Evolutionary conservation across 2,888 invertebrate genomes (phyloP), one percentile per base, ranked within the genome.

Genomic region (Caenorhabditis drosophilae): DNA sequence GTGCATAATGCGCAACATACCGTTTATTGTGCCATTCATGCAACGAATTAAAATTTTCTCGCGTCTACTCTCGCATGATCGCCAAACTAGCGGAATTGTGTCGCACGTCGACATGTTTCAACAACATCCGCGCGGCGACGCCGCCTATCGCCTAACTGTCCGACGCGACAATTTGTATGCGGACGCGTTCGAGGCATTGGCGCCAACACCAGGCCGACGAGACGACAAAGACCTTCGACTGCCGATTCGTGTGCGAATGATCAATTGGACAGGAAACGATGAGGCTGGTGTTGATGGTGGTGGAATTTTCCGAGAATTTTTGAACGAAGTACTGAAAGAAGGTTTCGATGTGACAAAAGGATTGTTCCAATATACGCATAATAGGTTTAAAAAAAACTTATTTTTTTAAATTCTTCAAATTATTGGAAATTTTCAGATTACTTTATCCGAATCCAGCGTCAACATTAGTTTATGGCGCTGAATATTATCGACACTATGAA

Each of bases 241-340:
- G 61, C 90, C 90, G 80, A 89, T 96, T 83, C 88, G 93, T 45
- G 84, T 86, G n/a, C 48, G 49, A 60, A 79, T 84, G 70, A 81
- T 93, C 42, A 97, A 95, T 80, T 89, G 89, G 57, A 90, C 91
- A 1, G 97, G 96, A 0, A 87, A 93, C 15, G 92, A 93, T 77
- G 97, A 98, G 84, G 93, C 93, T 0, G 98, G 97, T 0, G 92
- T 97, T 2, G 98, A 98, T 84, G 97, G 97, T 2, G 97, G 97
- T 1, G 97, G 97, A 0, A 89, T 98, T 15, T 94, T 95, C 83
- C 56, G 80, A 45, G 98, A 98, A 85, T 97, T 97, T 84, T 87
- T 97, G 2, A 91, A 91, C 1, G 95, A 96, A 84, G 87, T 97
- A 11, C 88, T 97, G 26, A 93, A 92, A 22, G 58, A 61, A 2